Conservation (phyloP, 2,888 invertebrate genomes). For the Oeneis ivallda region DNA sequence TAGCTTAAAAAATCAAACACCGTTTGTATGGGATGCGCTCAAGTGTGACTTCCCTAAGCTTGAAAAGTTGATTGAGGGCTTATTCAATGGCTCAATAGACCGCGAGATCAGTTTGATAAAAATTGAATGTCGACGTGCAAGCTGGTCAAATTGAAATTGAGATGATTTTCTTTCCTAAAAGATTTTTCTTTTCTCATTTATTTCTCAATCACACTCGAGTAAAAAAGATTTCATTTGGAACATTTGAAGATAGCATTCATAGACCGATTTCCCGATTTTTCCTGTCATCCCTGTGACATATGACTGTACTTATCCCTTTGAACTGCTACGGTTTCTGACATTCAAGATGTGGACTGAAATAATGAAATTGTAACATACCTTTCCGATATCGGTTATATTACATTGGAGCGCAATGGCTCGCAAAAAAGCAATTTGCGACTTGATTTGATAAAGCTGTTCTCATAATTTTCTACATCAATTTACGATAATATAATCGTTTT, state of each 20-base stretch:
- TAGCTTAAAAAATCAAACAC: too few relatives aligned
- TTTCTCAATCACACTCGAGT: not conserved
- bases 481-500: conserved; percentile 8
- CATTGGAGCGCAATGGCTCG: conserved; percentile 44
- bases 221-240: not conserved
- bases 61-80: too few relatives aligned
- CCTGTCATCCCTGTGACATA: conserved; percentile 57
- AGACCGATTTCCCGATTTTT: conserved; percentile 43
- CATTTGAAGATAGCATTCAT: conserved; percentile 17
- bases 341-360: conserved; percentile 65
- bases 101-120: too few relatives aligned
- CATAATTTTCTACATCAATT: conserved; percentile 20
- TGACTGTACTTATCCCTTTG: conserved; percentile 68
- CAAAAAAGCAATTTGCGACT: conserved; percentile 34
- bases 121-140: too few relatives aligned
- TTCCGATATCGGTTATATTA: conserved; percentile 22
- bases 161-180: too few relatives aligned
- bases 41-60: too few relatives aligned
- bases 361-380: conserved; percentile 42
- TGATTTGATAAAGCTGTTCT: conserved; percentile 21
- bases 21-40: too few relatives aligned
- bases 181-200: not conserved
- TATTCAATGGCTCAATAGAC: too few relatives aligned
- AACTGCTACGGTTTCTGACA: conserved; percentile 68
- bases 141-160: too few relatives aligned